Base-by-base conservation (phyloP, 2,888 invertebrate species). In the Machimus rusticus region DNA sequence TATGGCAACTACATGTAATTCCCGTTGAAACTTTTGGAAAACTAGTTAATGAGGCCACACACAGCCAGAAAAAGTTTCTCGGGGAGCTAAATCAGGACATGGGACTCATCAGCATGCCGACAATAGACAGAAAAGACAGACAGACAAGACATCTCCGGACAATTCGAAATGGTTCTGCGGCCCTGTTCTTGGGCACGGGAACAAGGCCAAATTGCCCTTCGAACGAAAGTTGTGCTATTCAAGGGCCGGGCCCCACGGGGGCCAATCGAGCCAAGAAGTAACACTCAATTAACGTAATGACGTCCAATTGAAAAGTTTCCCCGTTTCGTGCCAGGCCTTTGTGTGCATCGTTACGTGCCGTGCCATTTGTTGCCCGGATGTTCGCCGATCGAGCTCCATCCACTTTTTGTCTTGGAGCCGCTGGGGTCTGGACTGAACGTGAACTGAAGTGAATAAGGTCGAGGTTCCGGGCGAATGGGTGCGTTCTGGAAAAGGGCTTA, bases 201-300 rank as follows among this genome's bases (percentile, higher is more conserved):
- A 79, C 79, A 79, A 28, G 46, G 46, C 43, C 16, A 79, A 79
- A 79, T 79, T 79, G 46, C 46, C 43, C 46, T 46, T 12, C 66
- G 23, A 51, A 28, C 28, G 23, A 43, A 19, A 79, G 23, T 46
- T 46, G 16, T 51, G 4, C 46, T 79, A 46, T 79, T 46, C 12
- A 28, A 39, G 46, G 34, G 76, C 37, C 23, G 51, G 23, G 5
- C 43, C 79, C 23, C 46, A 46, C 23, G 79, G 46, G 79, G 3
- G 16, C 51, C 79, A 19, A 79, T 79, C 51, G 23, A 46, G 79
- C 79, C 79, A 51, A 46, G 28, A 79, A 79, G 46, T 79, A 79
- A 79, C 79, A 79, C 79, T 79, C 79, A 79, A 79, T 79, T 79
- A 79, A 23, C 28, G 46, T 79, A 79, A 79, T 79, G 79, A 39